Evolutionary conservation across 2,797 vertebrate species (phyloP).

Genomic region (Diplodus puntazzo): DNA sequence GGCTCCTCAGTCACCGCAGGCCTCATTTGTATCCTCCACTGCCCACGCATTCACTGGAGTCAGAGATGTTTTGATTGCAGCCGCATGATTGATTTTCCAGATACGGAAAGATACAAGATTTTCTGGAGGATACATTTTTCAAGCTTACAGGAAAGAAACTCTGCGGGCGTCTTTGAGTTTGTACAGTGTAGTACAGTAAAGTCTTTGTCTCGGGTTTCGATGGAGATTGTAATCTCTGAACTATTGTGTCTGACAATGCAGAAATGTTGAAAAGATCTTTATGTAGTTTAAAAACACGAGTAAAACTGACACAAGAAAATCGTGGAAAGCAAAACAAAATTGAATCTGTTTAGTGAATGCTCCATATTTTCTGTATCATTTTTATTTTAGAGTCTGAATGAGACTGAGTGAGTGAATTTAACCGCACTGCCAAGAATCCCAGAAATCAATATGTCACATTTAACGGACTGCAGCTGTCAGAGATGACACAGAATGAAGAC

Average conservation of each 20-base stretch:
- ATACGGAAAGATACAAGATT: conserved; percentile 46
- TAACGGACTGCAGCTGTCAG: neutral
- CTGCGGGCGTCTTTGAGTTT: neutral
- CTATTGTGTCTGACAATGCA: neutral
- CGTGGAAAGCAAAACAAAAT: no score
- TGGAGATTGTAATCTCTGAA: neutral
- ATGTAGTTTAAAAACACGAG: neutral
- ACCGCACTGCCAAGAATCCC: neutral
- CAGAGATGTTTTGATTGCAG: conserved; percentile 37
- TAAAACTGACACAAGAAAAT: neutral
- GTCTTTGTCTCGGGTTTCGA: conserved; percentile 4
- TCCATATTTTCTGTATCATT: neutral
- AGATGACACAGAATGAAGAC: neutral
- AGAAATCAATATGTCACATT: neutral
- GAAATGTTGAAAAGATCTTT: neutral
- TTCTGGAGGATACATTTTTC: conserved; percentile 32
- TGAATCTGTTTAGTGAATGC: neutral
- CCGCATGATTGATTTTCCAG: conserved; percentile 57
- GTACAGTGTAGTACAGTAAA: neutral
- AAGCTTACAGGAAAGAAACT: conserved; percentile 19
- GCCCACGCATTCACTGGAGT: conserved; percentile 49
- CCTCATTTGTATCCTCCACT: conserved; percentile 15
- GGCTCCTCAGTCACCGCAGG: conserved; percentile 41
- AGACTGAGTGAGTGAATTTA: neutral
- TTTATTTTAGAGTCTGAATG: neutral